These are phyloP conservation scores for Carlito syrichta DNA, from an alignment of 2,113 vertebrate genomes.

Conservation along the genomic window DNA sequence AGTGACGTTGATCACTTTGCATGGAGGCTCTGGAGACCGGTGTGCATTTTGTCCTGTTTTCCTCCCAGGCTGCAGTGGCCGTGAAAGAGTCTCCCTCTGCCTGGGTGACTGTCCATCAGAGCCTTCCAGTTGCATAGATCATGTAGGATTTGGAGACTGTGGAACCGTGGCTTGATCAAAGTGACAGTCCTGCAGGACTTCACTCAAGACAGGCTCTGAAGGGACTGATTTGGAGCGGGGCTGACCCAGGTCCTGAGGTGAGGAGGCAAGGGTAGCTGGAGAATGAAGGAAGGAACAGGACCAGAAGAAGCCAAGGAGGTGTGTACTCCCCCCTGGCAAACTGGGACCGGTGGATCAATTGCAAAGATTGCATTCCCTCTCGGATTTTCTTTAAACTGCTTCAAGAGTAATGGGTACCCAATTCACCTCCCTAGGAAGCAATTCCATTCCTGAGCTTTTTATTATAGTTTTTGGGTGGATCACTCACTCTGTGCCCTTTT, in stretches of 20 bases:
- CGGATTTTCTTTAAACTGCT: background rate
- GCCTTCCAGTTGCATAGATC: background rate
- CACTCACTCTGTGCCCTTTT: rapidly evolving
- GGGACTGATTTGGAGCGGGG: background rate
- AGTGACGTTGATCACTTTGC: rapidly evolving
- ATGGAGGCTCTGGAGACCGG: background rate
- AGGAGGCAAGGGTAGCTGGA: background rate
- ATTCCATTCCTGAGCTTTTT: background rate
- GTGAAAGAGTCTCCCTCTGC: rapidly evolving
- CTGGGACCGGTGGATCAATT: too few relatives aligned
- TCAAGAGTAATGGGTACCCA: rapidly evolving
- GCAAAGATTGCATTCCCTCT: background rate
- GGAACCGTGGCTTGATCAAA: background rate
- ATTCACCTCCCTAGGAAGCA: background rate
- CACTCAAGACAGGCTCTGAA: background rate
- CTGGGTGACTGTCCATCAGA: background rate
- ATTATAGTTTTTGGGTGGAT: rapidly evolving
- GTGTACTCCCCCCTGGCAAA: background rate
- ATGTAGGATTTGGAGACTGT: background rate
- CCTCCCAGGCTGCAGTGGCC: background rate
- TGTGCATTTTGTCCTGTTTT: rapidly evolving
- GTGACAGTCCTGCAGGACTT: background rate
- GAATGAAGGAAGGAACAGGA: background rate
- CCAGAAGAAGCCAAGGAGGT: background rate
- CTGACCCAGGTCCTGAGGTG: background rate